phyloP scores from a whole-genome alignment of 2,888 invertebrate genomes.

The Candidula unifasciata region DNA sequence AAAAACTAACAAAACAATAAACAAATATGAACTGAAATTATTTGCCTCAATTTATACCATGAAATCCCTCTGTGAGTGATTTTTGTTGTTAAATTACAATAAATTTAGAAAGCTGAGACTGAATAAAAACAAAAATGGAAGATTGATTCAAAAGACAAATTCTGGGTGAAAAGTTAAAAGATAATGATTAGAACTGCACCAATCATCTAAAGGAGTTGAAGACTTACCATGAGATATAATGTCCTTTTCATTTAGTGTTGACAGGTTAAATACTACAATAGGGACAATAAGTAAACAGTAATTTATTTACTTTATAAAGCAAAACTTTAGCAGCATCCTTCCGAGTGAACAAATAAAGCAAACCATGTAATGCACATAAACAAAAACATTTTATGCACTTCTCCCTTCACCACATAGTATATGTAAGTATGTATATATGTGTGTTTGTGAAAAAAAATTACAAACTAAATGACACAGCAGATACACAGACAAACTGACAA shows the following conservation, averaged over 20 bases:
- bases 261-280: conserved; percentile 41
- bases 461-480: not conserved
- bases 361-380: too few species aligned
- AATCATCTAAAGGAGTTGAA: not conserved
- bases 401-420: too few species aligned
- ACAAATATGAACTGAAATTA: not conserved
- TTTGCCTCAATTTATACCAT: too few species aligned
- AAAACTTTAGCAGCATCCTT: too few species aligned
- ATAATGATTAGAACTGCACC: not conserved
- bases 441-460: not conserved
- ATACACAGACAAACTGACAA: too few species aligned
- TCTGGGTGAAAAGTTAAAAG: not conserved
- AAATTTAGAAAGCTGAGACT: not conserved
- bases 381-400: too few species aligned
- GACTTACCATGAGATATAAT: conserved; percentile 18
- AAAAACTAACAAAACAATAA: not conserved
- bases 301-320: too few species aligned
- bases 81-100: not conserved
- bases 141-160: conserved; percentile 11
- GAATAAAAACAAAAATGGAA: not conserved
- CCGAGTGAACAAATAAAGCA: too few species aligned
- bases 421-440: not conserved
- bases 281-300: conserved; percentile 1
- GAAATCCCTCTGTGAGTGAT: not conserved
- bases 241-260: conserved; percentile 20